Conservation (phyloP, 2,113 vertebrate genomes). For the Hylia prasina region DNA sequence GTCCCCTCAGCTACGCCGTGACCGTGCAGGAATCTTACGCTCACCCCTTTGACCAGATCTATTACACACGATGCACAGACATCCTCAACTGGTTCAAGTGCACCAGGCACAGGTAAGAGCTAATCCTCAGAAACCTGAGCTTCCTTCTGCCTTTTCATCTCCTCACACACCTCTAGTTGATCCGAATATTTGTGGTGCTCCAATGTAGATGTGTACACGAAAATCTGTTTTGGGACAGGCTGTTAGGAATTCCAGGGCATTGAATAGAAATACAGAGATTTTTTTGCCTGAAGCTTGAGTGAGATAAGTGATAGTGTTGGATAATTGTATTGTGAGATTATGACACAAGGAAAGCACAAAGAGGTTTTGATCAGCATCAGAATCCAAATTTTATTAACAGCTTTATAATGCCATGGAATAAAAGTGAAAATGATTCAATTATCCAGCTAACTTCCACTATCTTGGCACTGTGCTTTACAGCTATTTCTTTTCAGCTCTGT, state of each 20-base stretch:
- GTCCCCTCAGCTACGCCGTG: slow-evolving; percentile 87
- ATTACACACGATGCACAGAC: slow-evolving; percentile 97
- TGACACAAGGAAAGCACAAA: background rate
- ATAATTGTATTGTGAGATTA: background rate
- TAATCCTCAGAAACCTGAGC: background rate
- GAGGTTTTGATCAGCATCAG: background rate
- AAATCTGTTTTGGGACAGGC: background rate
- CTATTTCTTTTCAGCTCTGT: background rate
- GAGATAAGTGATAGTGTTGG: background rate
- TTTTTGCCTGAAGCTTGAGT: background rate
- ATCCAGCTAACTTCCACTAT: background rate
- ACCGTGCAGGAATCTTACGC: slow-evolving; percentile 97
- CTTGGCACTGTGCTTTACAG: background rate
- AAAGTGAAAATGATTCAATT: background rate
- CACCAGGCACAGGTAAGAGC: slow-evolving; percentile 89
- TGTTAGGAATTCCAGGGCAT: background rate
- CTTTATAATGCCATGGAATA: background rate
- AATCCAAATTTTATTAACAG: background rate
- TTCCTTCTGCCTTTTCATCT: background rate
- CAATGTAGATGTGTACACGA: background rate
- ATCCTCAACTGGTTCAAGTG: slow-evolving; percentile 99
- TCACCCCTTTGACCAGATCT: slow-evolving; percentile 98
- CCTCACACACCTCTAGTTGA: background rate
- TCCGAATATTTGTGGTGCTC: background rate
- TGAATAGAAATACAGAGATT: background rate